Evolutionary conservation across 2,113 vertebrate species (phyloP), one percentile per base, ranked within the genome.

Genomic region (Microcebus murinus): DNA sequence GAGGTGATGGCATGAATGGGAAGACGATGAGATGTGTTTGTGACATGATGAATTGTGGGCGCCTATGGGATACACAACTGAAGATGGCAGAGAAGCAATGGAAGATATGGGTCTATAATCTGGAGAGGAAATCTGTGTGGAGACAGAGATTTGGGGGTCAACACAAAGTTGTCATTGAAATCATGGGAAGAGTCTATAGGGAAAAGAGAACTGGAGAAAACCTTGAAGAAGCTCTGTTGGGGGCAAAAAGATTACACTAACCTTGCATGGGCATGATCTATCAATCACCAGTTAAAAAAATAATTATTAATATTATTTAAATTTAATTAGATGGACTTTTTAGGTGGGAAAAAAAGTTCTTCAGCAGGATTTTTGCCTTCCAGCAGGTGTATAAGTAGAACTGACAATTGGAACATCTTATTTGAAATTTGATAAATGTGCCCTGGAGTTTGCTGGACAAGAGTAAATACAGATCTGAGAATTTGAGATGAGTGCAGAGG

Each of bases 281-380:
- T 84, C 45, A 74, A 31, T 79, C 59, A 82, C 27, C 39, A 59
- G 48, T 63, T 91, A 39, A 70, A 92, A 94, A 39, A 73, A 59
- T 34, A 36, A 31, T 57, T 84, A 39, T 57, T 57, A 57, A 57
- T 21, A 57, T 90, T 74, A 36, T 57, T 17, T 52, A 87, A 81
- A 34, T n/a, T 71, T 81, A 90, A 73, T 63, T 94, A 84, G 36
- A 71, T 89, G 36, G 55, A 45, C 21, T 79, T 84, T 93, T 71
- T 67, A 70, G 45, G 15, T 70, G 11, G 12, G n/a, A 20, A 92
- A 93, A 93, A 81, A 89, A 71, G 59, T 73, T 83, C 70, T 84
- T 96, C 55, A 89, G 83, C 36, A 39, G 23, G 14, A 83, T 34
- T 71, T 96, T 92, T 50, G 23, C 29, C 45, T 94, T 50, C 80